These are phyloP conservation scores for Eristalinus aeneus DNA, from an alignment of 2,888 invertebrate genomes.

Conservation along the genomic window DNA sequence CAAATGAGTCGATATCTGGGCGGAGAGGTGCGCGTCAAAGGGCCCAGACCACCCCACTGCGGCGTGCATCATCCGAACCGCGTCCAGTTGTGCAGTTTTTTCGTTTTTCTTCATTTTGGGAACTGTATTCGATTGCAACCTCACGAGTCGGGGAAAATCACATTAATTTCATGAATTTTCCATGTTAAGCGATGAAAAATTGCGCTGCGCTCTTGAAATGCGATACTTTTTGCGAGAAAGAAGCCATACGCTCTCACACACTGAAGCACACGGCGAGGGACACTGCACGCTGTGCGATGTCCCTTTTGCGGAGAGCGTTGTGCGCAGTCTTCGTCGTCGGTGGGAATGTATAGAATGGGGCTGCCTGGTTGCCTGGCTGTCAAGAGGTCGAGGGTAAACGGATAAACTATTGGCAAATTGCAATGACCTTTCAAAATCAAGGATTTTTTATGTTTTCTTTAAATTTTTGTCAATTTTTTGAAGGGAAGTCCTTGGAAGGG, in stretches of 20 bases:
- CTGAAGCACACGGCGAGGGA: too few species aligned
- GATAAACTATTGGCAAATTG: constrained; percentile 70
- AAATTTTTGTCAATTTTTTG: neutral
- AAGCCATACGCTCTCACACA: constrained; percentile 52
- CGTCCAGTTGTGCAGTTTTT: constrained; percentile 31
- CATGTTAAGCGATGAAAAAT: constrained; percentile 54
- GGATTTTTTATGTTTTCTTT: neutral
- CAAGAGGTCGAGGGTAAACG: constrained; percentile 68
- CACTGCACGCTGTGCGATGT: constrained; percentile 1
- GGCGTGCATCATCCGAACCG: neutral
- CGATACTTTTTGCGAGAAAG: constrained; percentile 60
- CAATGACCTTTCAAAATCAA: constrained; percentile 52
- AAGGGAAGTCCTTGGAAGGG: neutral
- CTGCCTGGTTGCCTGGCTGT: neutral
- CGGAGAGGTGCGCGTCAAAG: neutral
- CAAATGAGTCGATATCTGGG: constrained; percentile 55
- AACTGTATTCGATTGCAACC: neutral
- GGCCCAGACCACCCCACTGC: neutral
- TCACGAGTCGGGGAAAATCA: neutral
- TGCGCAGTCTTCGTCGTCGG: neutral
- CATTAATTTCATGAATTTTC: constrained; percentile 55
- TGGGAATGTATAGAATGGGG: neutral
- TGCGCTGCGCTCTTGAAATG: constrained; percentile 55
- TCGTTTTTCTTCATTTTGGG: neutral
- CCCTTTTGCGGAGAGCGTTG: constrained; percentile 29